Conservation (phyloP, 2,797 vertebrate species). For the Odontamblyopus lacepedii region DNA sequence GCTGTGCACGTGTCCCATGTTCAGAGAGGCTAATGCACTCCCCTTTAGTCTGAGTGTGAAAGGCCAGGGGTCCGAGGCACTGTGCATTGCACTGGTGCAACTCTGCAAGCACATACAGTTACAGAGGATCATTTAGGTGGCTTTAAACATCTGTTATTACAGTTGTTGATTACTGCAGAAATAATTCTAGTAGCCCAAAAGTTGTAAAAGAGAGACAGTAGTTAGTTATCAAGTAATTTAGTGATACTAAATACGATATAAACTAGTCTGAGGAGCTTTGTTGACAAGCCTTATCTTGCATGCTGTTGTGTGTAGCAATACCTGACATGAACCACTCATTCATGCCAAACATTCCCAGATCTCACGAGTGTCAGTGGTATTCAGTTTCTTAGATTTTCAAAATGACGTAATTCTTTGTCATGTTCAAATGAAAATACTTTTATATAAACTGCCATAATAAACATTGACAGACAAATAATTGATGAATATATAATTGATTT, state of each 20-base stretch:
- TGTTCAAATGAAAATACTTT: not conserved
- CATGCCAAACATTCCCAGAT: not conserved
- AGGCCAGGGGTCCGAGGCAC: constrained; percentile 75
- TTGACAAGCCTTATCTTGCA: constrained; percentile 6
- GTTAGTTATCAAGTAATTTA: not conserved
- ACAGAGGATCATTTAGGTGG: not conserved
- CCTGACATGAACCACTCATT: not conserved
- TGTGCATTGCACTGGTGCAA: constrained; percentile 28
- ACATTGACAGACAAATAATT: too few relatives aligned
- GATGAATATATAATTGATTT: too few relatives aligned
- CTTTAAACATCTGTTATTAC: not conserved
- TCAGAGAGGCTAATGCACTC: constrained; percentile 63
- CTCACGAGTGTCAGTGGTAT: not conserved
- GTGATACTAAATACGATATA: not conserved
- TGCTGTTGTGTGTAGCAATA: not conserved
- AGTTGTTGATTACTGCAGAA: not conserved
- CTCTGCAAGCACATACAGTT: not conserved
- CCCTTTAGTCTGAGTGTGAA: constrained; percentile 72
- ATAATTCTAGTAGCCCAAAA: too few relatives aligned
- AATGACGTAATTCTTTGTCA: not conserved
- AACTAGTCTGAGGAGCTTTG: not conserved
- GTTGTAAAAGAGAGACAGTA: too few relatives aligned
- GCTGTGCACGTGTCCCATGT: constrained; percentile 35
- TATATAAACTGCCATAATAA: too few relatives aligned
- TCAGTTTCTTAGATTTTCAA: not conserved